Base-by-base conservation (phyloP, 1,140 invertebrate species). In the Arion vulgaris region DNA sequence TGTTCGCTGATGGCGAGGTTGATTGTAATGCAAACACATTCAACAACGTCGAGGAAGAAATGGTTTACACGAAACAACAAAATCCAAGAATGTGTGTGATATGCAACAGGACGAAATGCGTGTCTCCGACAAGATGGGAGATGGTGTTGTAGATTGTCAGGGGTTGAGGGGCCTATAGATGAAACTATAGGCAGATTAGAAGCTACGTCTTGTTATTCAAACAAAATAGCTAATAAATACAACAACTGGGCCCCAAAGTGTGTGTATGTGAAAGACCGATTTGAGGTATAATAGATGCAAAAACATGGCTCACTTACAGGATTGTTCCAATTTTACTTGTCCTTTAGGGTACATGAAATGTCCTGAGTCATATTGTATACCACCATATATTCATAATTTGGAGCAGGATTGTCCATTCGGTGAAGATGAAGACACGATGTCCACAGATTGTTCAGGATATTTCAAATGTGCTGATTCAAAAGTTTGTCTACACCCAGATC, bases 181-280 rank as follows among this genome's bases (percentile, higher is more conserved):
- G 76, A 78, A 66, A 66, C 51, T 1, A 36, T 78, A 38, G 76
- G 76, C 0, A 34, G n/a, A 23, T 23, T 78, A 2, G 57, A 36
- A 7, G 13, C 53, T 15, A 68, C 57, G 1, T 23, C 57, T 1
- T 78, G 76, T 28, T 78, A 78, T 28, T 9, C 17, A 0, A 68
- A 78, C 1, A 11, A 51, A 2, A 32, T 49, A 2, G 5, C 45
- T 17, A 28, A n/a, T 9, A 38, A 15, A 15, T 78, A 78, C 76
- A 78, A 2, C 32, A 78, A 78, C 53, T 80, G 78, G 78, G 78
- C 78, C 1, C 78, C 78, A 23, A 69, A 66, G 34, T 75, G 73
- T 51, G 45, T 75, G 15, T 75, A 75, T 19, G n/a, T 75, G 1
- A 75, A 75, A 32, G 73, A 75, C 73, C 13, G 45, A 26, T 75